A percentile compares a stretch with the other conserved stretches of the same genome.
phyloP scores from a whole-genome alignment of 2,113 vertebrate species.

The Dryoscopus gambensis region DNA sequence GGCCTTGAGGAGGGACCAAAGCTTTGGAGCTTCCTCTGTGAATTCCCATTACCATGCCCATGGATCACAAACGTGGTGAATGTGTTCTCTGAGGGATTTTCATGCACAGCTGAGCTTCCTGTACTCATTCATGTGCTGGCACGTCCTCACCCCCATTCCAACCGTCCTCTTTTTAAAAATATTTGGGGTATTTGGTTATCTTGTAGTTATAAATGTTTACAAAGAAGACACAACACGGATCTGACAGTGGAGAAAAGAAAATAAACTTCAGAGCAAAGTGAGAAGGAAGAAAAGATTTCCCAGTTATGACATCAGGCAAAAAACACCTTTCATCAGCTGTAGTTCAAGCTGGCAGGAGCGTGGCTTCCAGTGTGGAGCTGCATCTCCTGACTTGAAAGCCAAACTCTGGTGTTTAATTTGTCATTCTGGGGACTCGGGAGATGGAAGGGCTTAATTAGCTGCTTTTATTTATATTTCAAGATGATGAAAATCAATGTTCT shows the following conservation, averaged over 20 bases:
- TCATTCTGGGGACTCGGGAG: not conserved
- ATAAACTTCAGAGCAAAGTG: not conserved
- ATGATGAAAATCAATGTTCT: not conserved
- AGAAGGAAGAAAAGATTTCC: not conserved
- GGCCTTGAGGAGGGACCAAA: not conserved
- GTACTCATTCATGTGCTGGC: accelerated
- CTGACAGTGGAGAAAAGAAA: not conserved
- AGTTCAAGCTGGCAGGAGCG: not conserved
- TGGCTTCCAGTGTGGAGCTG: not conserved
- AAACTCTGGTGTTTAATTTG: not conserved
- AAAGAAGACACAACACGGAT: not conserved
- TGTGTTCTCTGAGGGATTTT: not conserved
- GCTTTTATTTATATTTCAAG: slow-evolving; percentile 8
- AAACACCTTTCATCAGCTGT: not conserved
- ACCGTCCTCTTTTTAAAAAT: not conserved
- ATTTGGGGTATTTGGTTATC: not conserved
- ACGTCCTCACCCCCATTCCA: not conserved
- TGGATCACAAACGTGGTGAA: accelerated
- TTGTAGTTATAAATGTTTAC: not conserved
- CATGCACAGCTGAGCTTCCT: not conserved
- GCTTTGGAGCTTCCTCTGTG: not conserved
- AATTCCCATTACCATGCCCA: not conserved
- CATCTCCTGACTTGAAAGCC: not conserved
- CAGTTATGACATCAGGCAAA: not conserved
- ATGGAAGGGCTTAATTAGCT: slow-evolving; percentile 28